Base-by-base conservation (phyloP, 2,113 vertebrate genomes). In the Promerops cafer region DNA sequence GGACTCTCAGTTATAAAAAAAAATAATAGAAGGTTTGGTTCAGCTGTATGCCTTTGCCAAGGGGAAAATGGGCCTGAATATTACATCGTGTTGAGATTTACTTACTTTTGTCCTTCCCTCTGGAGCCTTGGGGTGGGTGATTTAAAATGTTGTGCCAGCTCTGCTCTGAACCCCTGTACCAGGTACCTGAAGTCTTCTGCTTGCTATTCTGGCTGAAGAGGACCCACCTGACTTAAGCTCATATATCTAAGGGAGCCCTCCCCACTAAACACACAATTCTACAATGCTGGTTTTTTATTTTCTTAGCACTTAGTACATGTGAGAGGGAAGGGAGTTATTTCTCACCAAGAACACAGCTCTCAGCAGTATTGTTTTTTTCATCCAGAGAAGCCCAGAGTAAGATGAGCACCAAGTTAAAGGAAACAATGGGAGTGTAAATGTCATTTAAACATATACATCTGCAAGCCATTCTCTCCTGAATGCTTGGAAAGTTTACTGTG, bases 381-480 rank as follows among this genome's bases (percentile, higher is more conserved):
- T 90, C 65, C 40, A 17, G 97, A 95, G 94, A 70, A 95, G 54
- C 74, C 81, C 79, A 70, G 90, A 94, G 93, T 96, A 97, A 94
- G 93, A 97, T 87, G 93, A 95, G 88, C 88, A 97, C 75, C 42
- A 90, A 97, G 94, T 94, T 97, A 98, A 97, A 97, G 79, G 96
- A 97, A 98, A 96, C 96, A 98, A 97, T 92, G 88, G 94, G 95
- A 89, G 77, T 85, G 93, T 96, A 96, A 97, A 97, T 97, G 97
- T 91, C 83, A 92, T 94, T 96, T 96, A 94, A 97, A 85, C 89
- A 56, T 97, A 94, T 97, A 97, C 97, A 98, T 98, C 97, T 98
- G 98, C 93, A 97, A 98, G 76, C 93, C 96, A 98, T 98, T 98
- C 96, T 80, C 90, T 97, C 77, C 66, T 84, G 80, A 96, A 97